phyloP scores from a whole-genome alignment of 2,113 vertebrate species.

The Pionites leucogaster region DNA sequence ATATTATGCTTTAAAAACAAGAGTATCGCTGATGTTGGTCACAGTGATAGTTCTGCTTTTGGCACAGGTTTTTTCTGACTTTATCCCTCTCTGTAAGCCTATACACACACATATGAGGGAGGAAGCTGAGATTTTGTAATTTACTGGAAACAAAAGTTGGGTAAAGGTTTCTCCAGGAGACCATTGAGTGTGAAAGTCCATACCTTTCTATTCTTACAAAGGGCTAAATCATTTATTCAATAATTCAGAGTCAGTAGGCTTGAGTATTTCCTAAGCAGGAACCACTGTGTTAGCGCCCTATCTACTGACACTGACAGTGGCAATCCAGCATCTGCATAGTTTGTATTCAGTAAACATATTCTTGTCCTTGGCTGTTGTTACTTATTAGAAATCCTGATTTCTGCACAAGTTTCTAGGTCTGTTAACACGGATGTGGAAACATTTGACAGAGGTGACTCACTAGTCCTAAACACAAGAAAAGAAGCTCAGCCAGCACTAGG shows the following conservation, averaged over 20 bases:
- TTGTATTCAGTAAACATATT: neutral
- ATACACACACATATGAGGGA: rapidly evolving
- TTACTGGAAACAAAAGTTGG: neutral
- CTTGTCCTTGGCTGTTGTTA: neutral
- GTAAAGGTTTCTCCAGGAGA: neutral
- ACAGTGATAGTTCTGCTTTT: neutral
- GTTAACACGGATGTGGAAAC: neutral
- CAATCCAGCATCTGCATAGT: neutral
- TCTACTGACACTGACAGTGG: neutral
- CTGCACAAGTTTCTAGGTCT: neutral
- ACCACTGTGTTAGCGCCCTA: neutral
- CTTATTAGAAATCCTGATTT: neutral
- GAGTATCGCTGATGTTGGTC: neutral
- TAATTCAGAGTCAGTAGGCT: neutral
- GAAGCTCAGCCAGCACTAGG: rapidly evolving
- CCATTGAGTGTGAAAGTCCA: neutral
- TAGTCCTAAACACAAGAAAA: neutral
- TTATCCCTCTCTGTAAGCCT: neutral
- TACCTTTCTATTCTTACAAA: neutral
- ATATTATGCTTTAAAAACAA: neutral
- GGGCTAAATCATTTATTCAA: neutral
- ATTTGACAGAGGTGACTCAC: rapidly evolving
- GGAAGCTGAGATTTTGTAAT: neutral
- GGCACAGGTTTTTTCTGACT: too few relatives aligned
- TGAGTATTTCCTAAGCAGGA: neutral